These are phyloP conservation scores for Daphoenositta chrysoptera DNA, from an alignment of 2,113 vertebrate species.

Conservation along the genomic window DNA sequence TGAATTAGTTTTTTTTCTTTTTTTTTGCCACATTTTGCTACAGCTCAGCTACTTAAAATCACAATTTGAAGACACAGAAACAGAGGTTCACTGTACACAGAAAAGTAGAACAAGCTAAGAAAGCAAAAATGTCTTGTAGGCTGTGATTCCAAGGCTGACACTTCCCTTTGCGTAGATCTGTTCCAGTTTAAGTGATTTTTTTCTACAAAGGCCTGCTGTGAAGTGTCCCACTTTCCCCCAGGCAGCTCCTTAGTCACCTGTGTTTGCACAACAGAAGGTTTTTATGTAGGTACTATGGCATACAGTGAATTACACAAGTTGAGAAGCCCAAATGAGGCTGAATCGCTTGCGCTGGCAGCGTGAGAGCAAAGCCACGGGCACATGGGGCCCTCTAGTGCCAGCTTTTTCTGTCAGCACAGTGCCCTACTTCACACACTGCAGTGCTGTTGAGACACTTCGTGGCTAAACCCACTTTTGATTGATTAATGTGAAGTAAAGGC, in stretches of 20 bases:
- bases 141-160: background rate
- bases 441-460: background rate
- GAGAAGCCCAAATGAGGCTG: background rate
- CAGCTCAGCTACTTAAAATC: background rate
- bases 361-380: background rate
- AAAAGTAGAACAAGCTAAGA: background rate
- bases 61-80: background rate
- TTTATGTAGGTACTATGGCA: background rate
- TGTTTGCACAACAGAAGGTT: background rate
- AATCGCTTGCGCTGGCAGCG: background rate
- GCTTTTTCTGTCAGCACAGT: background rate
- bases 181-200: background rate
- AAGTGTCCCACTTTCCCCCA: background rate
- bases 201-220: background rate
- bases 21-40: background rate
- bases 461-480: background rate
- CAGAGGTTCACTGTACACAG: background rate
- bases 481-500: background rate
- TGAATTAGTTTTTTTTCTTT: background rate
- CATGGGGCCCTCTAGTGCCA: slow-evolving; percentile 42
- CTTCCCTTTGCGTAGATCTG: background rate
- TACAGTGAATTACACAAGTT: background rate
- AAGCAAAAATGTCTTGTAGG: background rate
- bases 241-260: background rate
- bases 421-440: background rate